Percentiles rank a stretch among this genome's conserved stretches.
Evolutionary conservation across 2,797 vertebrate species (phyloP).

Genomic region (Eremophila alpestris): DNA sequence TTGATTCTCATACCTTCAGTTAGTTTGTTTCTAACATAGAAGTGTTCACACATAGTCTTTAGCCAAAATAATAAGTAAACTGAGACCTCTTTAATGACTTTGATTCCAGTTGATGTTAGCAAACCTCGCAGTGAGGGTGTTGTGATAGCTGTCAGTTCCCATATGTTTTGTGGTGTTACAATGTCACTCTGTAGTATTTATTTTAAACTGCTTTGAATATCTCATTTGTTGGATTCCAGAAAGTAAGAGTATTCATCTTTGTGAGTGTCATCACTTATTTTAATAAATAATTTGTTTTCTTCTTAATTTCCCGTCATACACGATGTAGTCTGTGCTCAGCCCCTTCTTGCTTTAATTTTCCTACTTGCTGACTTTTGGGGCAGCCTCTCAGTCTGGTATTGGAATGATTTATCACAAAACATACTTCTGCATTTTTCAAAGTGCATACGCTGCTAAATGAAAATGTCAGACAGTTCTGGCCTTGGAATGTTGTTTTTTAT

Average conservation of each 20-base stretch:
- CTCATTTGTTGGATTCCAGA: slow-evolving; percentile 32
- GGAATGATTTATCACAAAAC: neutral
- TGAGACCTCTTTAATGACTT: neutral
- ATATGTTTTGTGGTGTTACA: slow-evolving; percentile 1
- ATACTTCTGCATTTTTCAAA: neutral
- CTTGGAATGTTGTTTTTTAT: neutral
- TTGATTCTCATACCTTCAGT: neutral
- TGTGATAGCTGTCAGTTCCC: slow-evolving; percentile 9
- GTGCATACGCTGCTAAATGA: neutral
- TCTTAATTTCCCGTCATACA: neutral
- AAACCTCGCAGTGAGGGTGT: neutral
- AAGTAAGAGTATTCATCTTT: slow-evolving; percentile 14
- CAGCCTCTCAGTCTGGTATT: neutral
- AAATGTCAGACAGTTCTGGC: neutral
- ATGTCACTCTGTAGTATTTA: slow-evolving; percentile 1
- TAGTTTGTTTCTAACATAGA: neutral
- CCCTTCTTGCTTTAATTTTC: neutral
- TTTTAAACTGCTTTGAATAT: slow-evolving; percentile 9
- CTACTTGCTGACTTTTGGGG: neutral
- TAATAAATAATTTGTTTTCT: slow-evolving; percentile 34
- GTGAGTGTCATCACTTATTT: slow-evolving; percentile 14
- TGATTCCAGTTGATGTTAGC: neutral
- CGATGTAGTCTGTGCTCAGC: neutral
- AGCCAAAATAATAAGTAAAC: neutral
- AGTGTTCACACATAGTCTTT: neutral